Evolutionary conservation across 2,113 vertebrate genomes (phyloP).

Genomic region (Lonchura striata): DNA sequence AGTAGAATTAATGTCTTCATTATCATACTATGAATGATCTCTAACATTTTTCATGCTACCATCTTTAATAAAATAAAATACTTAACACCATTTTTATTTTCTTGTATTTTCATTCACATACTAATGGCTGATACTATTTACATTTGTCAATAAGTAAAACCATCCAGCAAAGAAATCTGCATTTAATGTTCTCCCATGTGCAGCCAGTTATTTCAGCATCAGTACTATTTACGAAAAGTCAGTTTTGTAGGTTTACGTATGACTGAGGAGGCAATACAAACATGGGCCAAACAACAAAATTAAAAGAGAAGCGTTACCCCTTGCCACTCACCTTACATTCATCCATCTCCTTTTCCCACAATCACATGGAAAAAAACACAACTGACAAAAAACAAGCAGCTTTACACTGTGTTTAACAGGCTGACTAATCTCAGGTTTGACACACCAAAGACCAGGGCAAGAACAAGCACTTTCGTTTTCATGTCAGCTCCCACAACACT

Average conservation of each 20-base stretch:
- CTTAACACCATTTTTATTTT: background rate
- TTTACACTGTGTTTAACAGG: background rate
- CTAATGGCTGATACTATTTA: background rate
- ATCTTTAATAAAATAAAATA: background rate
- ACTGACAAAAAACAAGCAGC: accelerated
- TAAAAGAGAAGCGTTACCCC: background rate
- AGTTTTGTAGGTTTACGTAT: background rate
- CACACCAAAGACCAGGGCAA: background rate
- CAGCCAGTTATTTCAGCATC: background rate
- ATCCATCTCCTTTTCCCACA: background rate
- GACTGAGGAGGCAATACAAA: background rate
- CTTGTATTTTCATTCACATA: background rate
- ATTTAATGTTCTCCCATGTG: background rate
- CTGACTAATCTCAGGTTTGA: conserved; percentile 17
- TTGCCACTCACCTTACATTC: background rate
- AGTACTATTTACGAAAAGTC: accelerated
- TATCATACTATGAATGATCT: background rate
- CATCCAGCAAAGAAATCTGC: background rate
- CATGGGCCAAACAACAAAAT: background rate
- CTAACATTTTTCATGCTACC: background rate
- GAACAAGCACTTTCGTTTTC: conserved; percentile 52
- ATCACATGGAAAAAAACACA: background rate
- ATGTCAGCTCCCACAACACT: conserved; percentile 37
- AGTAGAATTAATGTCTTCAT: background rate
- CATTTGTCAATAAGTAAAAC: background rate